These are phyloP conservation scores for Mastomys coucha DNA, from an alignment of 2,113 vertebrate genomes.

Conservation along the genomic window DNA sequence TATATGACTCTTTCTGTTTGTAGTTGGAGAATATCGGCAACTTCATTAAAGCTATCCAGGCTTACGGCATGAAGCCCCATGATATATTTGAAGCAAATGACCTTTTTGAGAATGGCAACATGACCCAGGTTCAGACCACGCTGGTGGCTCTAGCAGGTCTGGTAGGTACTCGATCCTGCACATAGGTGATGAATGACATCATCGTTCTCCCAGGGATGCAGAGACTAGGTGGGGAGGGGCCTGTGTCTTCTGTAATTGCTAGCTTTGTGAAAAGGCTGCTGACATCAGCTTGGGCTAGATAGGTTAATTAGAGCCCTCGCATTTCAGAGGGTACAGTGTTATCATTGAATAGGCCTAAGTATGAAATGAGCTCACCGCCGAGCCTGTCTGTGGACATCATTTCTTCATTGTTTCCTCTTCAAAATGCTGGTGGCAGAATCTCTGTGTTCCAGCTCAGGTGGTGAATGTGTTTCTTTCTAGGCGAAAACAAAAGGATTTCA, in stretches of 20 bases:
- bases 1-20: slow-evolving; percentile 29
- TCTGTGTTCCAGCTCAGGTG: neutral
- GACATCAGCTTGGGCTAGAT: neutral
- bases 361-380: neutral
- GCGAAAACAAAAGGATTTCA: slow-evolving; percentile 98
- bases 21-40: slow-evolving; percentile 98
- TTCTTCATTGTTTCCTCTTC: neutral
- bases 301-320: neutral
- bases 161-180: slow-evolving; percentile 88
- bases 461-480: slow-evolving; percentile 81
- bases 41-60: slow-evolving; percentile 97
- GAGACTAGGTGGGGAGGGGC: neutral
- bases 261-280: slow-evolving; percentile 1
- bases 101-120: slow-evolving; percentile 98
- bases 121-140: slow-evolving; percentile 98
- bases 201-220: neutral
- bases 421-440: neutral
- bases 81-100: slow-evolving; percentile 99
- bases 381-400: neutral
- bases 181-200: neutral
- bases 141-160: slow-evolving; percentile 95
- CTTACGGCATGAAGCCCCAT: slow-evolving; percentile 95
- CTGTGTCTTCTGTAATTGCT: neutral
- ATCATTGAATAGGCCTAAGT: neutral
- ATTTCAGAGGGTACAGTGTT: neutral